Base-by-base conservation (phyloP, 30 jellyfish, hydroid and myxozoan genomes). In the Aurelia sp. region DNA sequence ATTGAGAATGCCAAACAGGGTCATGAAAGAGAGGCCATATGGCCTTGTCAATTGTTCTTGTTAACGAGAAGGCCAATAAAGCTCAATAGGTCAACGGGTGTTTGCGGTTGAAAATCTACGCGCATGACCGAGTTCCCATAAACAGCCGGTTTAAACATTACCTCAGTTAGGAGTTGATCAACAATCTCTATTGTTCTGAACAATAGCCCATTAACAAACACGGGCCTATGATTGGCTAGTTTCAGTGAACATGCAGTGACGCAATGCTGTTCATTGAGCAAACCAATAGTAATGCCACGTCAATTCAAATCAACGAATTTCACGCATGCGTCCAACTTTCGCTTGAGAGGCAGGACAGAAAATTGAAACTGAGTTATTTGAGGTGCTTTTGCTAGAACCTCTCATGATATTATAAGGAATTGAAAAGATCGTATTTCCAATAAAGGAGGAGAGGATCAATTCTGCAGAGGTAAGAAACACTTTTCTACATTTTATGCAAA, bases 281-380 rank as follows among this genome's bases (percentile, higher is more conserved):
- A 62, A 66, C 97, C 97, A 90, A 90, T 90, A 72, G 92, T 70
- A 90, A 81, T 81, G 91, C 94, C 97, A 81, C 97, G 93, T 82
- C 94, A 81, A 81, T 74, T 66, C 86, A 65, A 48, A 78, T 78
- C 91, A 81, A 89, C 92, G 91, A 82, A 78, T 61, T 77, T 47
- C 88, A 81, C 97, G 97, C 97, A 90, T 90, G 97, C 97, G 97
- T 90, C 90, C 61, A 81, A 9, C 64, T 33, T 38, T 24, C 30
- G 64, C 76, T 55, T 50, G 60, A 76, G 52, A 84, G 74, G 70
- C 64, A 53, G 40, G 88, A 74, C 75, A 86, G 74, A 35, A 84
- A 52, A 52, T 47, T 67, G 24, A 21, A 77, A 50, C n/a, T 72
- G 78, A 84, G 67, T 60, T 33, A 59, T 58, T 65, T 19, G 78